Evolutionary conservation across 1,140 invertebrate genomes (phyloP), one percentile per base, ranked within the genome.

Genomic region (Drosophila elegans): DNA sequence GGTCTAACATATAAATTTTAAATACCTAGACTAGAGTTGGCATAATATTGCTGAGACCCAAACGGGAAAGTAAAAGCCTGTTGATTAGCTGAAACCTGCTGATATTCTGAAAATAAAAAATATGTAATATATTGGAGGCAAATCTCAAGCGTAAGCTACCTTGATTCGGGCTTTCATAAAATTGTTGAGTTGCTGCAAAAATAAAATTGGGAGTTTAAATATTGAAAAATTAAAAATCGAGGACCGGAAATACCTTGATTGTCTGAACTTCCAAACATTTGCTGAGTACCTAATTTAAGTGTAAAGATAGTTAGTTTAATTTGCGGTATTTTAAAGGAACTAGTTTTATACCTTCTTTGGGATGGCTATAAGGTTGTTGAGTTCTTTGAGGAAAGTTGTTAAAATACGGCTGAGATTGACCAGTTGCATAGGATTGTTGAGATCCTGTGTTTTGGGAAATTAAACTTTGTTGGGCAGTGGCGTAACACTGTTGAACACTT

Each of bases 401-500:
- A 0, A 29, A 51, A 64, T 9, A 51, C 4, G n/a, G 46, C 11
- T 52, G 46, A 21, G n/a, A 3, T 11, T 66, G 62, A 7, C 32
- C 27, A 34, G 41, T 41, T 2, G 64, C 34, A n/a, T 56, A 36
- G 0, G 34, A 13, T 10, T 71, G 49, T 7, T 56, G 67, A 4
- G 41, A 9, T 36, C 60, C 64, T 68, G 9, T 1, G 32, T 10
- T 9, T 9, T 32, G 2, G 3, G 5, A 7, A 21, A 29, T 27
- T n/a, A 36, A 9, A 46, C 67, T 53, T 57, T 71, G 44, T 11
- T 71, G 64, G 1, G 34, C 51, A 2, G 66, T 36, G n/a, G 51
- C 29, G 25, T 49, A 67, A 12, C 36, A 75, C n/a, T 75, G 46
- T 11, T 67, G 60, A 39, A 75, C 13, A 16, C 16, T 53, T 29